These are phyloP conservation scores for Cichlasoma orientale DNA, from an alignment of 2,797 vertebrate species.

Conservation along the genomic window DNA sequence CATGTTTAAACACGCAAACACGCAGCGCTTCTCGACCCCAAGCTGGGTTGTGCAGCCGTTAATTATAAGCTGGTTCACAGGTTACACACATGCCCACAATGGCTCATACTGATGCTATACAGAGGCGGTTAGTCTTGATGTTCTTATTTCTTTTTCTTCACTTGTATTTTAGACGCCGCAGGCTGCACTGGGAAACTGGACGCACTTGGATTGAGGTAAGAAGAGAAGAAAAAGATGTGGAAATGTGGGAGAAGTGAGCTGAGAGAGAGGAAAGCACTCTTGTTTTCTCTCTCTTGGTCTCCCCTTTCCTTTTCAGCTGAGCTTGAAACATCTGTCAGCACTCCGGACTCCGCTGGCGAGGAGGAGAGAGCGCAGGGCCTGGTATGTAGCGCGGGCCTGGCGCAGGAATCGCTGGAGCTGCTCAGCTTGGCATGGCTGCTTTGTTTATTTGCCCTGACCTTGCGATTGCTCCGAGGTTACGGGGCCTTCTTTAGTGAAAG, in stretches of 20 bases:
- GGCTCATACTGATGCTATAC: conserved; percentile 6
- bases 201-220: conserved; percentile 50
- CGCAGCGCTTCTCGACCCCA: conserved; percentile 37
- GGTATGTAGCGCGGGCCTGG: conserved; percentile 82
- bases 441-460: conserved; percentile 98
- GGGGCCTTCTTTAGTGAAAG: conserved; percentile 89
- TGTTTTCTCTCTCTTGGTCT: conserved; percentile 34
- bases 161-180: conserved; percentile 30
- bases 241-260: conserved; percentile 23
- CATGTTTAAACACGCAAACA: conserved; percentile 24
- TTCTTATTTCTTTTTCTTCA: conserved; percentile 18
- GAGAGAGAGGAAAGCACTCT: conserved; percentile 31
- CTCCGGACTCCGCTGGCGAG: conserved; percentile 88
- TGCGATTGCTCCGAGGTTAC: conserved; percentile 86
- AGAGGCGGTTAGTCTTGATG: conserved; percentile 10
- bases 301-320: conserved; percentile 77
- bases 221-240: conserved; percentile 51
- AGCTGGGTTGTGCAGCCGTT: conserved; percentile 27
- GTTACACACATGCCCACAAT: conserved; percentile 23
- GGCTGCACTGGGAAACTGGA: conserved; percentile 2
- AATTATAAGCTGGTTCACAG: conserved; percentile 48
- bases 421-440: conserved; percentile 88
- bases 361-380: conserved; percentile 77
- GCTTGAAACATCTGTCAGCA: conserved; percentile 96
- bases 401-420: conserved; percentile 84